Percentiles rank a stretch among this genome's conserved stretches.
Conservation (phyloP, 2,888 invertebrate species). For the Netelia melanura region DNA sequence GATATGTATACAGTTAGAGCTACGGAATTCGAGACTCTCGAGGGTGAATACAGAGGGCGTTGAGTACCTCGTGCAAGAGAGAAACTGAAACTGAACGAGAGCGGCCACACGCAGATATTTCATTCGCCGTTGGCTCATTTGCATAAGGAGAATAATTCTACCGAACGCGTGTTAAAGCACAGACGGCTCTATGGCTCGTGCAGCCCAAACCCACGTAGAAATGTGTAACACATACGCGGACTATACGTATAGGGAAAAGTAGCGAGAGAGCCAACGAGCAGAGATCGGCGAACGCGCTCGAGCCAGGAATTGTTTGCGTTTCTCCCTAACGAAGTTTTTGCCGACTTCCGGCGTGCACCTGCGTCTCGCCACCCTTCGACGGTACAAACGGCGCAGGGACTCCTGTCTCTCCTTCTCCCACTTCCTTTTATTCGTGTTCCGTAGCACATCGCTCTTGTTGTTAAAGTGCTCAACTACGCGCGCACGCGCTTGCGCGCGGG, state of each 20-base stretch:
- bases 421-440: constrained; percentile 38
- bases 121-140: constrained; percentile 75
- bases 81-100: constrained; percentile 48
- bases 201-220: constrained; percentile 36
- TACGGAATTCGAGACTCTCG: constrained; percentile 51
- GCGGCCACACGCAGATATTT: constrained; percentile 70
- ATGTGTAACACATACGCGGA: constrained; percentile 55
- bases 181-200: constrained; percentile 60
- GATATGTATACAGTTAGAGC: constrained; percentile 25
- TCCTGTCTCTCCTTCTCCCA: constrained; percentile 30
- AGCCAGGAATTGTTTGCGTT: constrained; percentile 79
- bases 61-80: constrained; percentile 30
- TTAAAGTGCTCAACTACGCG: constrained; percentile 64
- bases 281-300: constrained; percentile 71
- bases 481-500: constrained; percentile 24
- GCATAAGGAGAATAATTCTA: constrained; percentile 79
- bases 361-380: constrained; percentile 71
- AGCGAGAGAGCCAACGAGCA: constrained; percentile 56
- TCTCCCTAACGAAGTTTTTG: constrained; percentile 81
- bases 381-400: constrained; percentile 66
- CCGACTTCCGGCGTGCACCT: constrained; percentile 76
- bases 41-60: constrained; percentile 34
- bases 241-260: constrained; percentile 47
- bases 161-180: constrained; percentile 68
- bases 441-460: constrained; percentile 44